Conservation (phyloP, 2,888 invertebrate species). For the Hyppa rectilinea region DNA sequence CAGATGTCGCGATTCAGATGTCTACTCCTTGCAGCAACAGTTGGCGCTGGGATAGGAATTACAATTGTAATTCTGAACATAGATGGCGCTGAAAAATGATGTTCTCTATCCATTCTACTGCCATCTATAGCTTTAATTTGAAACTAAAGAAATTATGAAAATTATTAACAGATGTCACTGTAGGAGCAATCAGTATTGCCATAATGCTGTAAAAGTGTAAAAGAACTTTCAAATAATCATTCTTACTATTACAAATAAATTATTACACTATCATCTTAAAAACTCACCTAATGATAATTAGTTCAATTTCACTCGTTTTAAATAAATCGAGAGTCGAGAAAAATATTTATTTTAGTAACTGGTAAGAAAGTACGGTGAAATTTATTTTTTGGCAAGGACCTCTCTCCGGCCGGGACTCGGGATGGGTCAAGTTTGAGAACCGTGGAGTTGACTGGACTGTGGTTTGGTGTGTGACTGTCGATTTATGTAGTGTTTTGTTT, state of each 20-base stretch:
- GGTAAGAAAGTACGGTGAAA: slow-evolving; percentile 36
- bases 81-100: neutral
- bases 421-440: slow-evolving; percentile 62
- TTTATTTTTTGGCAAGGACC: slow-evolving; percentile 55
- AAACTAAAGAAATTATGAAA: neutral
- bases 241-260: neutral
- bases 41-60: neutral
- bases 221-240: neutral
- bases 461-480: slow-evolving; percentile 71
- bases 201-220: neutral
- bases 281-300: accelerated
- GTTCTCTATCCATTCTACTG: too few species aligned
- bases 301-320: neutral
- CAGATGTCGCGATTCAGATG: slow-evolving; percentile 60
- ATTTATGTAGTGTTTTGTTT: slow-evolving; percentile 78
- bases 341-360: slow-evolving; percentile 18
- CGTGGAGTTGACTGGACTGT: slow-evolving; percentile 65
- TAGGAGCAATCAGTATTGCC: slow-evolving; percentile 6
- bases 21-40: neutral
- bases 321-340: too few species aligned
- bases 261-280: too few species aligned
- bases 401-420: slow-evolving; percentile 48
- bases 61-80: neutral
- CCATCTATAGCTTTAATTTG: slow-evolving; percentile 3
- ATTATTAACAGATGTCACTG: slow-evolving; percentile 8